Percentiles rank a stretch among this genome's conserved stretches.
phyloP scores from a whole-genome alignment of 2,113 vertebrate genomes.

The Halcyon malimbica region DNA sequence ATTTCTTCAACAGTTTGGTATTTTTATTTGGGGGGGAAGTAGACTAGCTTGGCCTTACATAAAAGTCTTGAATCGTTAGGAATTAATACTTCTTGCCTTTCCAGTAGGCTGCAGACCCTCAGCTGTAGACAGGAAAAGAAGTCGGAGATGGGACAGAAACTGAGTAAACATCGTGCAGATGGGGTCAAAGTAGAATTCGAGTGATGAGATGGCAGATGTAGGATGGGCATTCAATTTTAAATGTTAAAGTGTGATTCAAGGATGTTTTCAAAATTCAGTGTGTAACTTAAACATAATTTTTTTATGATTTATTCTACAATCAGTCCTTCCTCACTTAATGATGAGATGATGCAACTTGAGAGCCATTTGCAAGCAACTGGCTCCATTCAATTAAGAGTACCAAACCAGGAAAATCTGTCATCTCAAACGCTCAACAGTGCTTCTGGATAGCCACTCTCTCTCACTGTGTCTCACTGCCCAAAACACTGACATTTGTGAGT shows the following conservation, averaged over 20 bases:
- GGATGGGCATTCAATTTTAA: neutral
- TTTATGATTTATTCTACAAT: neutral
- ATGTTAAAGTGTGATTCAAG: neutral
- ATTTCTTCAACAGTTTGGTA: neutral
- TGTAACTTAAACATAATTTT: neutral
- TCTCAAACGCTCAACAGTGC: neutral
- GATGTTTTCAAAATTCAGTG: neutral
- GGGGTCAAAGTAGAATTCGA: neutral
- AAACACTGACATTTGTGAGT: neutral
- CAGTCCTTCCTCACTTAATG: neutral
- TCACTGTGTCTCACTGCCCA: neutral
- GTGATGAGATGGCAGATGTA: neutral
- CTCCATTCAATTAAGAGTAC: neutral
- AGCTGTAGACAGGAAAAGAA: neutral
- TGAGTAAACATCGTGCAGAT: neutral
- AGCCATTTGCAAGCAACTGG: neutral
- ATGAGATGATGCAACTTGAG: neutral
- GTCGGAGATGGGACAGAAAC: neutral
- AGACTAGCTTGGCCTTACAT: neutral
- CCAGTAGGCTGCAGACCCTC: neutral
- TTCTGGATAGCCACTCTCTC: neutral
- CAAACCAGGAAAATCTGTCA: neutral
- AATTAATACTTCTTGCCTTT: neutral
- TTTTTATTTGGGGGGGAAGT: neutral
- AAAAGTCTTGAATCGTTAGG: neutral